phyloP scores from a whole-genome alignment of 2,113 vertebrate genomes.

The Connochaetes taurinus region DNA sequence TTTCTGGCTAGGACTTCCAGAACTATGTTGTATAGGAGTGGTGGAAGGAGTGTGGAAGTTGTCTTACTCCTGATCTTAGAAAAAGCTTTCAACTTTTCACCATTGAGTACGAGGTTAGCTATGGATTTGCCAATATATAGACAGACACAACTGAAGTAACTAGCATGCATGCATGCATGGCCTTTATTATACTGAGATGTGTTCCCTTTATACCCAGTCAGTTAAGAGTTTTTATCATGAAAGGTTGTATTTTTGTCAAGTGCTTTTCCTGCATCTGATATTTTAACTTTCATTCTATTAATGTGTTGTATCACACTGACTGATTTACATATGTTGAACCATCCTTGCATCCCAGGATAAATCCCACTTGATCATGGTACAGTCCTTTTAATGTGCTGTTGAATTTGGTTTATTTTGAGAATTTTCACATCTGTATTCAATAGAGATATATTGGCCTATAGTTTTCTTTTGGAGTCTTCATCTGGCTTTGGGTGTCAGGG shows the following conservation, averaged over 20 bases:
- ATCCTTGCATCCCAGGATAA: not conserved
- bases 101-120: not conserved
- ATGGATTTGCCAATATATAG: not conserved
- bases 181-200: not conserved
- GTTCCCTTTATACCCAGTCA: not conserved
- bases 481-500: not conserved
- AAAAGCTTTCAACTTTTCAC: not conserved
- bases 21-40: not conserved
- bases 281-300: not conserved
- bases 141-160: not conserved
- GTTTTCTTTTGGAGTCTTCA: not conserved
- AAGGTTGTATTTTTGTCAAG: not conserved
- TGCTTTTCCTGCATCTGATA: not conserved
- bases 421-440: not conserved
- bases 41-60: not conserved
- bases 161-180: not conserved
- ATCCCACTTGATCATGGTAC: not conserved
- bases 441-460: not conserved
- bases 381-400: not conserved
- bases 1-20: not conserved
- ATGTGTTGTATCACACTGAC: not conserved
- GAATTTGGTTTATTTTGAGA: not conserved
- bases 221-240: not conserved
- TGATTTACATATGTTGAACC: not conserved
- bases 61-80: not conserved